These are phyloP conservation scores for Danio rerio DNA, from an alignment of 2,113 vertebrate species.

Conservation along the genomic window DNA sequence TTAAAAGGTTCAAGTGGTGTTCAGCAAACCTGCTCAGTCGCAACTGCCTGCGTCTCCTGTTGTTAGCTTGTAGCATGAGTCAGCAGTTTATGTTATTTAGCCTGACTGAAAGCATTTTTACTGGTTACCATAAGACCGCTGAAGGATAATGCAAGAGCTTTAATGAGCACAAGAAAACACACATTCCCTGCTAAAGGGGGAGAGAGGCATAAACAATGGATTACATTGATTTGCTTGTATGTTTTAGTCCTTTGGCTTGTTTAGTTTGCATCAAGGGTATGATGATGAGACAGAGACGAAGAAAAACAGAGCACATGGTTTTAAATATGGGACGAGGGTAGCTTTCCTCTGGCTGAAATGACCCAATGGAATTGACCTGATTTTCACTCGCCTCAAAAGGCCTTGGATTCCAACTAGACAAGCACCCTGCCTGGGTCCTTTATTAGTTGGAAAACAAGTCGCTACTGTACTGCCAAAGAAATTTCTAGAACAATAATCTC, in stretches of 20 bases:
- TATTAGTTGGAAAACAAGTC: conserved; percentile 13
- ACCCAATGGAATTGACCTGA: conserved; percentile 53
- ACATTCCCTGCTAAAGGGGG: background rate
- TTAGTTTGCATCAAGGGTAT: conserved; percentile 4
- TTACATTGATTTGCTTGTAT: conserved; percentile 39
- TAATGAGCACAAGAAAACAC: background rate
- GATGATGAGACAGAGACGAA: conserved; percentile 11
- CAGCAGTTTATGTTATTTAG: conserved; percentile 9
- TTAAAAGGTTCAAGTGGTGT: background rate
- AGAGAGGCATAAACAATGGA: background rate
- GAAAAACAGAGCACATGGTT: conserved; percentile 23
- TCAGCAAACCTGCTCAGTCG: conserved; percentile 2
- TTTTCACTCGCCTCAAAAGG: conserved; percentile 52
- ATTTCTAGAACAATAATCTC: conserved; percentile 34
- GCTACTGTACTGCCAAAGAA: conserved; percentile 25
- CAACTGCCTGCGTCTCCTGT: background rate
- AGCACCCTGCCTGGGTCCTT: conserved; percentile 11
- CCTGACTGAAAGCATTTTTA: conserved; percentile 20
- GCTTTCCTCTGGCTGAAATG: conserved; percentile 28
- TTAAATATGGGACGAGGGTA: conserved; percentile 27
- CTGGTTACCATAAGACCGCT: background rate
- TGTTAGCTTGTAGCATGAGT: conserved; percentile 1
- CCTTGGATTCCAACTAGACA: conserved; percentile 44
- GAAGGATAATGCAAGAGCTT: background rate
- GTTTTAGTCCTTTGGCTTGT: conserved; percentile 9